phyloP scores from a whole-genome alignment of 2,113 vertebrate species.

The Otocyon megalotis region DNA sequence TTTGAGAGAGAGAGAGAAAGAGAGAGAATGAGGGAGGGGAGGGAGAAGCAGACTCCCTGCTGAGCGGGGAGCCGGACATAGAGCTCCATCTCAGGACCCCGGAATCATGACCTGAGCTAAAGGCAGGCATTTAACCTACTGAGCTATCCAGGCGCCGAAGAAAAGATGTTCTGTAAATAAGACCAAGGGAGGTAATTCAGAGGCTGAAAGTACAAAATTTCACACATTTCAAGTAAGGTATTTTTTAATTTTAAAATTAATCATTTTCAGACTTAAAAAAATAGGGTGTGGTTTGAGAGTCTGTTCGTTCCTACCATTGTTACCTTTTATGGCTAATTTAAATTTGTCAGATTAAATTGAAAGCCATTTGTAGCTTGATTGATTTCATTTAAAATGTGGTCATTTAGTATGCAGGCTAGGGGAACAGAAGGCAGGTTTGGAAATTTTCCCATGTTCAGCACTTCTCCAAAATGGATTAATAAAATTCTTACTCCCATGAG shows the following conservation, averaged over 20 bases:
- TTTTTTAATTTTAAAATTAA: conserved; percentile 48
- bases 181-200: background rate
- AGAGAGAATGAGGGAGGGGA: too few species aligned
- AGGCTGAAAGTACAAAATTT: conserved; percentile 39
- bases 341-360: conserved; percentile 79
- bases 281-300: conserved; percentile 58
- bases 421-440: conserved; percentile 69
- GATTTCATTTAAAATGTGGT: conserved; percentile 84
- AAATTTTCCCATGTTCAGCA: conserved; percentile 35
- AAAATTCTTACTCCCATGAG: background rate
- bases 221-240: conserved; percentile 30
- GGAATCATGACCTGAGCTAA: too few species aligned
- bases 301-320: conserved; percentile 73
- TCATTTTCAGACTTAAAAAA: conserved; percentile 55
- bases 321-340: conserved; percentile 78
- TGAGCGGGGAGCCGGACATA: too few species aligned
- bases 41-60: too few species aligned
- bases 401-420: conserved; percentile 80
- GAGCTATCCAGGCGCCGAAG: too few species aligned
- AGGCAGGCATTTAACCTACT: too few species aligned
- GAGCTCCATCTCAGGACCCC: too few species aligned
- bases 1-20: background rate
- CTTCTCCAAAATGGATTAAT: conserved; percentile 68
- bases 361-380: conserved; percentile 80
- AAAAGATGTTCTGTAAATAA: conserved; percentile 7